Percentiles rank a stretch among this genome's conserved stretches.
phyloP scores from a whole-genome alignment of 1,140 invertebrate species.

The Hypsibius dujardini region DNA sequence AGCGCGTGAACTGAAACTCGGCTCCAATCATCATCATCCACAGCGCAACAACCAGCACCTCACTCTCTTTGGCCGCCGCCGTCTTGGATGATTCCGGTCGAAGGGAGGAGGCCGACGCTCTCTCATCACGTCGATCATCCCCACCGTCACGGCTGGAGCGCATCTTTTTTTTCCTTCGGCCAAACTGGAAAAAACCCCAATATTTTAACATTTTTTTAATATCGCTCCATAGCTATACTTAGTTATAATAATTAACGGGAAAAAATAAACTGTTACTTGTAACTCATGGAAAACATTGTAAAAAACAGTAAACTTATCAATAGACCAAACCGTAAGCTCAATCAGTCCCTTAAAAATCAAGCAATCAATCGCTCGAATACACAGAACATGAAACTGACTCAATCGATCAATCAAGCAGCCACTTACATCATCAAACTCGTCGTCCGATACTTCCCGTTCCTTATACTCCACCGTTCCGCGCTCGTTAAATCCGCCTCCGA shows the following conservation, averaged over 20 bases:
- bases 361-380: too few species aligned
- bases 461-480: slow-evolving; percentile 80
- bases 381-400: too few species aligned
- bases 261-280: too few species aligned
- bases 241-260: too few species aligned
- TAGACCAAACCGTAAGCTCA: too few species aligned
- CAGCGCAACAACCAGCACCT: slow-evolving; percentile 17
- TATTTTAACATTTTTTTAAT: slow-evolving; percentile 14
- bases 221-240: too few species aligned
- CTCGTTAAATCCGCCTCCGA: slow-evolving; percentile 59
- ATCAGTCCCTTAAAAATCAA: too few species aligned
- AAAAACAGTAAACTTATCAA: too few species aligned
- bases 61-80: slow-evolving; percentile 32
- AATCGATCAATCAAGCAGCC: background rate
- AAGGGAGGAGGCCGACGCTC: slow-evolving; percentile 21
- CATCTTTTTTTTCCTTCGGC: slow-evolving; percentile 48
- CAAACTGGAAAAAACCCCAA: slow-evolving; percentile 42
- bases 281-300: too few species aligned
- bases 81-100: slow-evolving; percentile 21
- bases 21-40: background rate
- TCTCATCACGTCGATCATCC: slow-evolving; percentile 19
- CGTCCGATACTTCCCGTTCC: slow-evolving; percentile 59
- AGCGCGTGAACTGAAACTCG: slow-evolving; percentile 4
- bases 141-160: slow-evolving; percentile 18
- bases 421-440: slow-evolving; percentile 72